Evolutionary conservation across 2,113 vertebrate genomes (phyloP), one percentile per base, ranked within the genome.

Genomic region (Boleophthalmus pectinirostris): DNA sequence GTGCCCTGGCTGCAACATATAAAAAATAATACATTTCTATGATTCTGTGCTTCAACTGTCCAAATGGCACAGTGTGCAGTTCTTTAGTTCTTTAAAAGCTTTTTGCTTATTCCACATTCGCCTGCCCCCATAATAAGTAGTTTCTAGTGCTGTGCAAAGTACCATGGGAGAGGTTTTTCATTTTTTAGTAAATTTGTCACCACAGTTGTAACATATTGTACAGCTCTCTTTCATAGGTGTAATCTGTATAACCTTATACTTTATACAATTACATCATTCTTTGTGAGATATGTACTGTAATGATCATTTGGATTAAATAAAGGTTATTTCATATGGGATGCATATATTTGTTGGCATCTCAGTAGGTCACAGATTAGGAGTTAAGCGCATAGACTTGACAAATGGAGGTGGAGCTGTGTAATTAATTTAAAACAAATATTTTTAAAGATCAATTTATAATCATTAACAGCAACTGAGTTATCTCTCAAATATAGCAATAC

Each of bases 41-140:
- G 84, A 69, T 80, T 86, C 73, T 85, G 23, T 66, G 84, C 71
- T 82, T 87, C 68, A 84, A 73, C 80, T 77, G 51, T 79, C 67
- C 63, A 61, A 74, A 70, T 69, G 38, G 75, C 64, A 69, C 70
- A 77, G 65, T 29, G n/a, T 45, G 47, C 57, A 61, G n/a, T 66
- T 74, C 46, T 29, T 68, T 38, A 61, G 18, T 66, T 74, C 46
- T 29, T 68, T 38, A 29, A 45, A 65, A 77, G 58, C 23, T 35
- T 3, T 10, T 16, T 46, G 69, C 43, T 45, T 60, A 47, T 64
- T 73, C 73, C 21, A 18, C 73, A 66, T 79, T 71, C 73, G 25
- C 53, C 75, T 43, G 20, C 24, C 43, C 45, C 0, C 6, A 53
- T 73, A 71, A 72, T 71, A 79, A 69, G 47, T 60, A 53, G 61